Conservation (phyloP, 2,113 vertebrate genomes). For the Strix aluco region DNA sequence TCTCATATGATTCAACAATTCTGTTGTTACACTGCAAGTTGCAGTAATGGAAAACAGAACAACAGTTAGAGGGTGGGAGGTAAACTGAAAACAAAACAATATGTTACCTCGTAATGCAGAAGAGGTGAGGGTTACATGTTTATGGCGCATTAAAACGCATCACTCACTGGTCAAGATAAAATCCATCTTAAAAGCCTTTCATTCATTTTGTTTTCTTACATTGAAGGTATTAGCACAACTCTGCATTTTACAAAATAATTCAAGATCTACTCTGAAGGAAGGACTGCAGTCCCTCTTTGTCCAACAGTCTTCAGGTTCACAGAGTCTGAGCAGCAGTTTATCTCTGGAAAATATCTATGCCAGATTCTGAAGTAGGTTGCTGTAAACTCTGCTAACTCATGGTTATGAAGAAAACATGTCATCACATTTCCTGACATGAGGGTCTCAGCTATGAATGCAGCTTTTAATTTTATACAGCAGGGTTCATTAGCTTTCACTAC, state of each 20-base stretch:
- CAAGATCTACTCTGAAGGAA: neutral
- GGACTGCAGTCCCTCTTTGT: neutral
- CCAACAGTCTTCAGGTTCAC: neutral
- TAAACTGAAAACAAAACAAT: slow-evolving; percentile 48
- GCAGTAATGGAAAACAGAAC: slow-evolving; percentile 72
- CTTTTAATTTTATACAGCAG: neutral
- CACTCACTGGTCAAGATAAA: neutral
- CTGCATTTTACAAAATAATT: slow-evolving; percentile 32
- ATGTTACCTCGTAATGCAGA: slow-evolving; percentile 39
- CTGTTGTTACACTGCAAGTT: slow-evolving; percentile 70
- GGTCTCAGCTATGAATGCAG: neutral
- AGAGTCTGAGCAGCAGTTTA: neutral
- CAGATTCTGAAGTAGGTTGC: neutral
- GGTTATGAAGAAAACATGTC: neutral
- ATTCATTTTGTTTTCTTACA: slow-evolving; percentile 13
- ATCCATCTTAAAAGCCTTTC: neutral
- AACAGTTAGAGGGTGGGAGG: slow-evolving; percentile 47
- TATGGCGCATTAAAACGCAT: slow-evolving; percentile 15
- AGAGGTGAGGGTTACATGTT: slow-evolving; percentile 51
- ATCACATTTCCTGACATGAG: neutral
- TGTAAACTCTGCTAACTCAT: neutral
- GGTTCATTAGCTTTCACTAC: neutral
- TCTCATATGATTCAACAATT: slow-evolving; percentile 77
- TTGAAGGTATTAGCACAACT: neutral
- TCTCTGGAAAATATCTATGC: neutral